Percentiles rank a stretch among this genome's conserved stretches.
phyloP scores from a whole-genome alignment of 1,140 invertebrate species.

The Gryllus bimaculatus region DNA sequence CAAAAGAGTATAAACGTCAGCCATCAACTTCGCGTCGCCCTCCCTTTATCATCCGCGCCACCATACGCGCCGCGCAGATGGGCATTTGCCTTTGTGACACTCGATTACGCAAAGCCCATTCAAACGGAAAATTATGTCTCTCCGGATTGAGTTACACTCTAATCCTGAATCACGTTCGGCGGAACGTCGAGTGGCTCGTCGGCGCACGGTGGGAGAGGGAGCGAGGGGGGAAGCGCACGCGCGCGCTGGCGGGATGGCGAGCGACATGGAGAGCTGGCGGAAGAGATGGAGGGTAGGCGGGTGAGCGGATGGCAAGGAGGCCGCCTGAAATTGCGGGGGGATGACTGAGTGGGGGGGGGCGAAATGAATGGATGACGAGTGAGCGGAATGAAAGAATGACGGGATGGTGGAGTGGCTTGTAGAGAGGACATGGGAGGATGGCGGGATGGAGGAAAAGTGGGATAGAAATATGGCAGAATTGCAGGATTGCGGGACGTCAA shows the following conservation, averaged over 20 bases:
- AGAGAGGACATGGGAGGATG: too few relatives aligned
- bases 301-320: too few relatives aligned
- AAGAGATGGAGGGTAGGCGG: neutral
- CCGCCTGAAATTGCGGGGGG: too few relatives aligned
- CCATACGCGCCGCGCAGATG: neutral
- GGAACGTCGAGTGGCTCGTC: neutral
- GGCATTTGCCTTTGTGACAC: neutral
- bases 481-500: too few relatives aligned
- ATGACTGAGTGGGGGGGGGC: too few relatives aligned
- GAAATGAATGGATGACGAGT: too few relatives aligned
- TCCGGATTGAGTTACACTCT: neutral
- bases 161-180: neutral
- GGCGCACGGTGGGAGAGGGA: too few relatives aligned
- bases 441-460: too few relatives aligned
- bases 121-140: conserved; percentile 4
- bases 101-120: neutral
- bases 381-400: too few relatives aligned
- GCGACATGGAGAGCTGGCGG: neutral
- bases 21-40: neutral
- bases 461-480: too few relatives aligned
- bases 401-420: too few relatives aligned
- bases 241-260: neutral
- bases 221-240: too few relatives aligned
- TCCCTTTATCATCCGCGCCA: neutral
- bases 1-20: neutral